A percentile compares a stretch with the other conserved stretches of the same genome.
Conservation (phyloP, 2,797 vertebrate genomes). For the Otolemur crassicaudatus region DNA sequence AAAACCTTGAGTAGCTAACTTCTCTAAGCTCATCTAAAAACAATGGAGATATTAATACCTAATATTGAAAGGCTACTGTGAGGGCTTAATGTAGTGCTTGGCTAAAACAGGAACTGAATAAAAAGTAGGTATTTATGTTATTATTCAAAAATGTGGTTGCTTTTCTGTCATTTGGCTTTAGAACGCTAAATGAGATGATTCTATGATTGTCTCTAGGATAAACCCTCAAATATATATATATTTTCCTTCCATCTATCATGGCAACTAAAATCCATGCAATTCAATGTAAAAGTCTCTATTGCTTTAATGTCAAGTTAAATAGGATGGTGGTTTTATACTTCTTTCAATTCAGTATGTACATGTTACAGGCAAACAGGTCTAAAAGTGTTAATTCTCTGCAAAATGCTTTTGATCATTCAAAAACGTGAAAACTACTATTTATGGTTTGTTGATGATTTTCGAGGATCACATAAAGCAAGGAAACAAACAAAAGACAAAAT, state of each 20-base stretch:
- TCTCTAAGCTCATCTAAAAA: slow-evolving; percentile 30
- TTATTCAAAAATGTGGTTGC: not conserved
- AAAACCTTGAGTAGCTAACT: slow-evolving; percentile 55
- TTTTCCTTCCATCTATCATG: not conserved
- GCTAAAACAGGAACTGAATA: not conserved
- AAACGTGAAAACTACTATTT: not conserved
- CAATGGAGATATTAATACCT: slow-evolving; percentile 19
- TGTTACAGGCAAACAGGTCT: not conserved
- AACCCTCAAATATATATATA: not conserved
- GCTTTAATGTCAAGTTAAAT: slow-evolving; percentile 37
- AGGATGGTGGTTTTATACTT: not conserved
- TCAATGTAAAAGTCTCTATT: not conserved
- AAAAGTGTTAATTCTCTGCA: slow-evolving; percentile 4
- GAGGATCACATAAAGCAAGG: not conserved
- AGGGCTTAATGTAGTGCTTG: not conserved
- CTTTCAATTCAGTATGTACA: not conserved
- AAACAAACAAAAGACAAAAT: not conserved
- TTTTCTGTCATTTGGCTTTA: not conserved
- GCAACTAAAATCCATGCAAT: not conserved
- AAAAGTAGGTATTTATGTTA: not conserved
- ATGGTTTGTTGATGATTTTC: not conserved
- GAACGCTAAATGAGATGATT: not conserved
- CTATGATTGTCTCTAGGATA: not conserved
- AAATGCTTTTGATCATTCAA: slow-evolving; percentile 3
- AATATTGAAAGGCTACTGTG: not conserved